phyloP scores from a whole-genome alignment of 2,113 vertebrate species.

The Archocentrus centrarchus region DNA sequence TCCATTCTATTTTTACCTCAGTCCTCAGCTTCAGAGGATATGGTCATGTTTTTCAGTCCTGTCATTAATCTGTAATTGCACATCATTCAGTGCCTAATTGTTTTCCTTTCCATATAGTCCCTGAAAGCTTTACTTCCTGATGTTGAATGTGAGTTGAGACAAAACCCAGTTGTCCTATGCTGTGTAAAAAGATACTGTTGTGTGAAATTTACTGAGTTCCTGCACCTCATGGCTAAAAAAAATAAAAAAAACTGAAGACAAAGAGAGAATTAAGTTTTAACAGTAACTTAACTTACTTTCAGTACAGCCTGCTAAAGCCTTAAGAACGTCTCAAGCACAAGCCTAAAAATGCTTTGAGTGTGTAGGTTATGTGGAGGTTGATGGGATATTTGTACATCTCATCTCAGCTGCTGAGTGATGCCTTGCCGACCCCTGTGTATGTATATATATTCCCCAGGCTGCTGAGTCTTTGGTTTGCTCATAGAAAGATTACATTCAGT shows the following conservation, averaged over 20 bases:
- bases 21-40: neutral
- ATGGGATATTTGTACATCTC: constrained; percentile 41
- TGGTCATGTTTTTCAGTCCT: neutral
- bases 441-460: constrained; percentile 49
- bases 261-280: neutral
- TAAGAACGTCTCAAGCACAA: neutral
- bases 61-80: neutral
- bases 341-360: neutral
- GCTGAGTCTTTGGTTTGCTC: constrained; percentile 60
- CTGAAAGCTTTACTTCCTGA: neutral
- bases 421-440: constrained; percentile 2
- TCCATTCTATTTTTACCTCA: neutral
- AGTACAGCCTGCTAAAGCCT: neutral
- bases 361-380: constrained; percentile 27
- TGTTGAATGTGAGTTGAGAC: neutral
- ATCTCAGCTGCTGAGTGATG: constrained; percentile 32
- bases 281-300: neutral
- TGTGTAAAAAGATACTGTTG: fast-evolving
- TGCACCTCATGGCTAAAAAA: neutral
- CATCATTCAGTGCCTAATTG: neutral
- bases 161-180: neutral
- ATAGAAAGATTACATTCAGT: constrained; percentile 50
- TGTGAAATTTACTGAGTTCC: neutral
- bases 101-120: neutral
- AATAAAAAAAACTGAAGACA: neutral